Evolutionary conservation across 2,113 vertebrate genomes (phyloP).

Genomic region (Muscicapa adusta): DNA sequence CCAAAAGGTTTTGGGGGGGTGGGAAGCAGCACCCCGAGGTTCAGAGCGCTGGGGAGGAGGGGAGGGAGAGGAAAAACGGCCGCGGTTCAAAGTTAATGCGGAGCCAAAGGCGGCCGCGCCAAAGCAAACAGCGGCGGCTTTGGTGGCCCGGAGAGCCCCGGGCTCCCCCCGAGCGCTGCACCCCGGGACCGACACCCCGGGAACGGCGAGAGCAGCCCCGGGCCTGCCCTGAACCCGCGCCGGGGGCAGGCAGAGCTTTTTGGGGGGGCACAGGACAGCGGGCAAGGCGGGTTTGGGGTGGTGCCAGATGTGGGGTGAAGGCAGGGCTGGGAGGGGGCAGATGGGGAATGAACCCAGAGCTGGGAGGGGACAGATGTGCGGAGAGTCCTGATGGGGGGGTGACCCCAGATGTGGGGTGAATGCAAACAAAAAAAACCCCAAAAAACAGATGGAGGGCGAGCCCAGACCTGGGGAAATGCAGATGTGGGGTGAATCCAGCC

Average conservation of each 20-base stretch:
- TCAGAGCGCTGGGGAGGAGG: accelerated
- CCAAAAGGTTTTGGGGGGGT: accelerated
- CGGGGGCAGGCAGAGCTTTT: too few species aligned
- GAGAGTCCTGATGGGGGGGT: background rate
- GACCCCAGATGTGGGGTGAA: background rate
- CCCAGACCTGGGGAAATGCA: background rate
- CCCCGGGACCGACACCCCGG: background rate
- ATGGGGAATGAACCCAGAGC: accelerated
- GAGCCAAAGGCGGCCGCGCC: background rate
- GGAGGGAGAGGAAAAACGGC: background rate
- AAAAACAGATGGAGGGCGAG: accelerated
- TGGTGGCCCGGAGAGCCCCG: background rate
- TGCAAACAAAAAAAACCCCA: accelerated
- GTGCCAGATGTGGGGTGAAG: background rate
- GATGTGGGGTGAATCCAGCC: background rate
- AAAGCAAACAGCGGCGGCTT: background rate
- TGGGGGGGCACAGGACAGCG: background rate
- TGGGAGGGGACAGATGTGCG: background rate
- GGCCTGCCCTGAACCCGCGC: too few species aligned
- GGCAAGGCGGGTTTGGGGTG: background rate
- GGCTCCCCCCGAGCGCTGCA: too few species aligned
- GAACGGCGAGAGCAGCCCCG: too few species aligned
- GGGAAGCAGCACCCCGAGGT: background rate
- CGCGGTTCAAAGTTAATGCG: background rate
- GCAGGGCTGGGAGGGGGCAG: accelerated